phyloP scores from a whole-genome alignment of 1,140 invertebrate species.

The Nasonia vitripennis region DNA sequence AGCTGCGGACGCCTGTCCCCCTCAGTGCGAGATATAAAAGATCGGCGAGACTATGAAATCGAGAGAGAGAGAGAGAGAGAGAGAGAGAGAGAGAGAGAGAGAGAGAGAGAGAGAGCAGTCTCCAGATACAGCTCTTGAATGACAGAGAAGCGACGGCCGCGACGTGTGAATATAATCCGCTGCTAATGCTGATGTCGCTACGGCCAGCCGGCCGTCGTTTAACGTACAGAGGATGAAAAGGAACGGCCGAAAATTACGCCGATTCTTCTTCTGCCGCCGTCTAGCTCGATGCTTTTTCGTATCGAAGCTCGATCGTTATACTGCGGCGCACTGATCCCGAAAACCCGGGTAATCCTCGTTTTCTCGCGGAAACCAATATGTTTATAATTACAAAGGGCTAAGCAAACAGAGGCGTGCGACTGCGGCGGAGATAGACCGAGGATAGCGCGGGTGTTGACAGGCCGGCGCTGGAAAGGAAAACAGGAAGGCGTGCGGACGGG shows the following conservation, averaged over 20 bases:
- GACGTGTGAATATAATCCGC: slow-evolving; percentile 33
- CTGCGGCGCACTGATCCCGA: too few relatives aligned
- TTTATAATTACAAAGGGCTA: slow-evolving; percentile 20
- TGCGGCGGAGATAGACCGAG: neutral
- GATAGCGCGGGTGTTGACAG: slow-evolving; percentile 26
- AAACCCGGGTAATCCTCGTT: too few relatives aligned
- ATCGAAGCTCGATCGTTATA: neutral
- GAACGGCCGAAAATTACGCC: neutral
- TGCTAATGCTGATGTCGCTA: neutral
- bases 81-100: neutral
- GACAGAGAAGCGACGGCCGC: slow-evolving; percentile 54
- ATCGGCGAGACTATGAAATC: too few relatives aligned
- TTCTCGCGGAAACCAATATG: neutral
- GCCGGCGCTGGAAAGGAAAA: neutral
- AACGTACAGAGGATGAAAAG: neutral
- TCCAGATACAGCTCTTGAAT: slow-evolving; percentile 49
- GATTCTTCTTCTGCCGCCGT: neutral
- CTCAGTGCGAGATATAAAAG: neutral
- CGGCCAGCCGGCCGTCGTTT: neutral
- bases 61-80: neutral
- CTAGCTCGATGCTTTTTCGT: neutral
- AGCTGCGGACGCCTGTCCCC: slow-evolving; percentile 44
- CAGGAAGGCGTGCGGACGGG: neutral
- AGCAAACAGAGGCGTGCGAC: slow-evolving; percentile 14
- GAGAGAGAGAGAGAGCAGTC: neutral